Evolutionary conservation across 2,888 invertebrate genomes (phyloP), one percentile per base, ranked within the genome.

Genomic region (Philaethria dido): DNA sequence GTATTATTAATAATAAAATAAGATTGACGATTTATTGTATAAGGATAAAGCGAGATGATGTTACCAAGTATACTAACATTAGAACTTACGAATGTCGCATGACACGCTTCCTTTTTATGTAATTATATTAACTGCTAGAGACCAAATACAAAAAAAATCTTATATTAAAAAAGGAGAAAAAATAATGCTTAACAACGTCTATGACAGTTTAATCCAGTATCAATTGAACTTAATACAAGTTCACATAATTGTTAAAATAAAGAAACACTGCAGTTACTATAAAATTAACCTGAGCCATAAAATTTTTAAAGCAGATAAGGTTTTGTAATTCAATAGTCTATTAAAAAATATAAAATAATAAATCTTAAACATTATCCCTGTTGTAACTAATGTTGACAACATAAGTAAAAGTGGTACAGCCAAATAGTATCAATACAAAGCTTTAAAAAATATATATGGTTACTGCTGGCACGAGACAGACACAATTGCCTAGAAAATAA

Each of bases 121-220:
- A 33, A 33, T 33, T 8, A 33, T 33, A 8, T 33, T 39, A 39
- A 11, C 39, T 39, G 13, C 13, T n/a, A n/a, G 13, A 1, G 4
- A 8, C 33, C 1, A 33, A 33, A 13, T 39, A 39, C 11, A 39
- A 39, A 39, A 13, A 39, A 39, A 3, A n/a, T n/a, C n/a, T n/a
- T n/a, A n/a, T 39, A 39, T 13, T 3, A 47, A 22, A 5, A 60
- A 25, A 25, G 64, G 66, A 50, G 13, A 55, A 68, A 62, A 70
- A 69, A 71, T 69, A 74, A 73, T 66, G 57, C 60, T 71, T 72
- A 73, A 74, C 71, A 76, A 77, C 69, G 72, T 76, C 76, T 76
- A 76, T 75, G 77, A 77, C 77, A 76, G 73, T 90, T 92, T 91
- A 89, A 90, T 92, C 83, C 88, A 88, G 83, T 87, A 89, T 87